Evolutionary conservation across 2,888 invertebrate species (phyloP), one percentile per base, ranked within the genome.

Genomic region (Notodonta ziczac): DNA sequence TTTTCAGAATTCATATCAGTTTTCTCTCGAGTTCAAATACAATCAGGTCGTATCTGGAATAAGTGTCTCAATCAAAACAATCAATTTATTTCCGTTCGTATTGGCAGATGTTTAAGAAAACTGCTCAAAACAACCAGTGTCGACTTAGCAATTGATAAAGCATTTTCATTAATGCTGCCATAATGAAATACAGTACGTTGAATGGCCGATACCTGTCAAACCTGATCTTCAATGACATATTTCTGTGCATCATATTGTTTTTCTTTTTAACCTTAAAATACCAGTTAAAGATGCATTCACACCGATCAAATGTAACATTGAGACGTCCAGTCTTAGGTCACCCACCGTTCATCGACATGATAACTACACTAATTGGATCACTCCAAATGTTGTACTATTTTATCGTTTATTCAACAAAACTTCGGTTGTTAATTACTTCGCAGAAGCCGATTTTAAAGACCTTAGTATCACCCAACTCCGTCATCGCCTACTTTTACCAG

Each of bases 351-450:
- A n/a, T 5, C 53, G 44, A 52, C 51, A 16, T 24, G 16, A 14
- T 65, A 61, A 70, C 64, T 68, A 61, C 65, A 64, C 77, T 72
- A 63, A 66, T 67, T 71, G 61, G 75, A 66, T 69, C 66, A 69
- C 69, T 66, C 67, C 16, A 51, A 16, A 16, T 4, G 5, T 24
- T 72, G 68, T 63, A 61, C 65, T 67, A 4, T 46, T 46, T 46
- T 46, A 46, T 46, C 46, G 46, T 5, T n/a, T 13, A 5, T 46
- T 46, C 5, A 46, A 46, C 46, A n/a, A 3, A n/a, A 12, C n/a
- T n/a, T 3, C 7, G 9, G 42, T 42, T 0, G 44, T 46, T n/a
- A 2, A 12, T n/a, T 46, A n/a, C 1, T n/a, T n/a, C 3, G 4
- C 4, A 46, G 13, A 13, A 13, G 46, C 5, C 46, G 46, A n/a